Evolutionary conservation across 2,888 invertebrate species (phyloP).

Genomic region (Gymnosoma rotundatum): DNA sequence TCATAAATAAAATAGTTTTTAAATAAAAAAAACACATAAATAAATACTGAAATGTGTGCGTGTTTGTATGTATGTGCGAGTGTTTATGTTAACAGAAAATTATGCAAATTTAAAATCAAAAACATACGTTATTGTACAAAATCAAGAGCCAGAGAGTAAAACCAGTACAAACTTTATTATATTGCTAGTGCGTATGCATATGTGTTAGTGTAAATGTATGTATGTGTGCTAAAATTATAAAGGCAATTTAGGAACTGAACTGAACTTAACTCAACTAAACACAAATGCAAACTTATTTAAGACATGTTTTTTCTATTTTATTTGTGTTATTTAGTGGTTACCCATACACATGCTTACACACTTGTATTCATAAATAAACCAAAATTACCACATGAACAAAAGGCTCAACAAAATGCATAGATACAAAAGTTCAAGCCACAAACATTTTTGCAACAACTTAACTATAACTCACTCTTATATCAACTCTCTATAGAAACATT

Average conservation of each 20-base stretch:
- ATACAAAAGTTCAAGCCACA: slow-evolving; percentile 53
- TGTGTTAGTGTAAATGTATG: too few species aligned
- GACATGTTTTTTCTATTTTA: slow-evolving; percentile 54
- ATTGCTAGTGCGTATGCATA: not conserved
- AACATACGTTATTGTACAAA: slow-evolving; percentile 11
- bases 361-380: slow-evolving; percentile 40
- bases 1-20: slow-evolving; percentile 23
- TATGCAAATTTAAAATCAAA: slow-evolving; percentile 41
- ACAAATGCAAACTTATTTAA: slow-evolving; percentile 50
- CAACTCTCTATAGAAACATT: slow-evolving; percentile 29
- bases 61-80: not conserved
- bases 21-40: not conserved
- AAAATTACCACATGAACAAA: slow-evolving; percentile 59
- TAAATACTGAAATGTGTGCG: not conserved
- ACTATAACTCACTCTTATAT: slow-evolving; percentile 22
- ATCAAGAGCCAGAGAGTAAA: not conserved
- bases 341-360: slow-evolving; percentile 38
- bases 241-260: slow-evolving; percentile 27
- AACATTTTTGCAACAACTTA: slow-evolving; percentile 56
- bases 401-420: slow-evolving; percentile 51
- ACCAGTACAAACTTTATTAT: not conserved
- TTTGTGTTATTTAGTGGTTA: slow-evolving; percentile 64
- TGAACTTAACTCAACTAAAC: slow-evolving; percentile 59
- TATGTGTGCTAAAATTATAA: not conserved
- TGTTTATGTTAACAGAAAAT: not conserved